Percentiles rank a stretch among this genome's conserved stretches.
Evolutionary conservation across 2,888 invertebrate species (phyloP).

Genomic region (Pachycephus smyrnensis): DNA sequence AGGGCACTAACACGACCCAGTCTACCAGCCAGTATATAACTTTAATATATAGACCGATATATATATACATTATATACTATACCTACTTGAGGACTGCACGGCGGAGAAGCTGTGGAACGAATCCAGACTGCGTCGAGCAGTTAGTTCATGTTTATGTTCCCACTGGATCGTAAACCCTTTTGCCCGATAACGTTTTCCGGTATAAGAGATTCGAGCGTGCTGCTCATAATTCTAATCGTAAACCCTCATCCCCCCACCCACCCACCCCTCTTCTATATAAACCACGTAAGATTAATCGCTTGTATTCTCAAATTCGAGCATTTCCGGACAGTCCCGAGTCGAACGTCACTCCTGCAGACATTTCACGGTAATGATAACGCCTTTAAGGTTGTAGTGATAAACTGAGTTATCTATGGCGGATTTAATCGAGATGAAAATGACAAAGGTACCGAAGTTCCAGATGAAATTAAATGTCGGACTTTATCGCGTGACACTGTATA

Average conservation of each 20-base stretch:
- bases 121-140: constrained; percentile 6
- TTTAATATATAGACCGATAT: neutral
- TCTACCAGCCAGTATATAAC: neutral
- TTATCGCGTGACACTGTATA: neutral
- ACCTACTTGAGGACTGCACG: constrained; percentile 7
- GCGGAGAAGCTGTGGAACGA: constrained; percentile 16
- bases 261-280: neutral
- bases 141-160: constrained; percentile 50
- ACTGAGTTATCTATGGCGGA: neutral
- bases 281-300: neutral
- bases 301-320: neutral
- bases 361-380: neutral
- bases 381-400: neutral
- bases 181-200: constrained; percentile 52
- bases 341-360: neutral
- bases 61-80: neutral
- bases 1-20: neutral
- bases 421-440: neutral
- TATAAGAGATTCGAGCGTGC: constrained; percentile 29
- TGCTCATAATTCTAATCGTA: constrained; percentile 25
- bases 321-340: neutral
- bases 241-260: neutral
- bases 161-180: constrained; percentile 40
- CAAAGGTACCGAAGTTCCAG: neutral
- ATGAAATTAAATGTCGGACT: neutral